These are phyloP conservation scores for Sternarchorhynchus goeldii DNA, from an alignment of 2,797 vertebrate species.

Conservation along the genomic window DNA sequence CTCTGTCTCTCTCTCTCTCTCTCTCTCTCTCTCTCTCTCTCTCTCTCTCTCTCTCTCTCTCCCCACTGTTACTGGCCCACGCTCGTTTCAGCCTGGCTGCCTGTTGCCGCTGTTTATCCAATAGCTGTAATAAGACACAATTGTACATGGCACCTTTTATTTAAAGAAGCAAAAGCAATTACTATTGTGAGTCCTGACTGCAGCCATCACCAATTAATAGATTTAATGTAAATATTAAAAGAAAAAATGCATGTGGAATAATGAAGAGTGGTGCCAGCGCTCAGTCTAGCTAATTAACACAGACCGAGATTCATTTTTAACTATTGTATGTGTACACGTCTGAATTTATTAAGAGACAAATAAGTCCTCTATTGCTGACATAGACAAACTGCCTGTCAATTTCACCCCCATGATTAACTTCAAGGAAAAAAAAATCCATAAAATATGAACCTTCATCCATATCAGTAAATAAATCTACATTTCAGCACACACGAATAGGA, in stretches of 20 bases:
- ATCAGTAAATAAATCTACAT: slow-evolving; percentile 84
- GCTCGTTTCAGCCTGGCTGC: slow-evolving; percentile 44
- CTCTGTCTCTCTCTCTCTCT: slow-evolving; percentile 52
- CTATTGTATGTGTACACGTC: slow-evolving; percentile 51
- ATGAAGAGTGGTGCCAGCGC: slow-evolving; percentile 38
- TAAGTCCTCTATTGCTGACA: slow-evolving; percentile 69
- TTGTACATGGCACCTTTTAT: slow-evolving; percentile 62
- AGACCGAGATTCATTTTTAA: slow-evolving; percentile 52
- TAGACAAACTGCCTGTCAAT: slow-evolving; percentile 69
- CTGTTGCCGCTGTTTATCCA: slow-evolving; percentile 51
- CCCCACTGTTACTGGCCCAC: background rate
- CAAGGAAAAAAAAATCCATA: slow-evolving; percentile 48
- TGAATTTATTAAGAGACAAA: slow-evolving; percentile 49
- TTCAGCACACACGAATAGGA: slow-evolving; percentile 97
- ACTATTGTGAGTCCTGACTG: slow-evolving; percentile 51
- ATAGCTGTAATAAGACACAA: slow-evolving; percentile 56
- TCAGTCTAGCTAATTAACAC: slow-evolving; percentile 51
- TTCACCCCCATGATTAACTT: slow-evolving; percentile 71
- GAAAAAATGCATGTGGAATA: slow-evolving; percentile 49
- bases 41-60: slow-evolving; percentile 45
- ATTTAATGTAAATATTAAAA: slow-evolving; percentile 58
- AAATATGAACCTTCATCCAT: slow-evolving; percentile 51
- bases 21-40: background rate
- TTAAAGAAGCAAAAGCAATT: slow-evolving; percentile 62
- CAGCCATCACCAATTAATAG: slow-evolving; percentile 57